A percentile compares a stretch with the other conserved stretches of the same genome.
phyloP scores from a whole-genome alignment of 2,113 vertebrate genomes.

The Aegotheles bennettii region DNA sequence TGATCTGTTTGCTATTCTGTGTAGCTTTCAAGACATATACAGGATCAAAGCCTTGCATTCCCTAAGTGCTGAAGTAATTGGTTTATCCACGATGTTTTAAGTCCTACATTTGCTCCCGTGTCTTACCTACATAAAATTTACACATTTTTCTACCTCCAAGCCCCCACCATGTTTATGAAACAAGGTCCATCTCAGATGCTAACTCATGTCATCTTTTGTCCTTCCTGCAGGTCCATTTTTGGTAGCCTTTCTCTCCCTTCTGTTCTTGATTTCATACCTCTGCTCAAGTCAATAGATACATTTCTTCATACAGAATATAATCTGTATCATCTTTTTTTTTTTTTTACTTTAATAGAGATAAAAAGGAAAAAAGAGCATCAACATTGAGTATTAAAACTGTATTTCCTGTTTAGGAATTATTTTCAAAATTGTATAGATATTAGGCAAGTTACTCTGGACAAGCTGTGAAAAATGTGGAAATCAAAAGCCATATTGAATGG shows the following conservation, averaged over 20 bases:
- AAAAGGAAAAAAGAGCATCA: neutral
- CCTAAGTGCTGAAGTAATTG: neutral
- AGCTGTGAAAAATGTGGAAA: neutral
- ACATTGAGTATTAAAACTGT: neutral
- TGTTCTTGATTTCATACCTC: neutral
- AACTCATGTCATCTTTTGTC: neutral
- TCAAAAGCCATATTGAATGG: neutral
- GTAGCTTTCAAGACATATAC: neutral
- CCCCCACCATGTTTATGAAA: neutral
- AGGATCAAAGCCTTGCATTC: neutral
- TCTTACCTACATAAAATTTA: neutral
- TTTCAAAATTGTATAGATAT: neutral
- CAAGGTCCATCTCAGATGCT: neutral
- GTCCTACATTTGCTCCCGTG: neutral
- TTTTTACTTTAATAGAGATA: neutral
- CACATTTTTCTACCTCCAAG: neutral
- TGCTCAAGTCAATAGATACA: neutral
- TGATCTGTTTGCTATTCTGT: neutral
- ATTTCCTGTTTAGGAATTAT: neutral
- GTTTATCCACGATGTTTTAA: neutral
- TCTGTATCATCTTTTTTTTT: neutral
- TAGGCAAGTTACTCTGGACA: neutral
- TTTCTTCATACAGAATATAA: neutral
- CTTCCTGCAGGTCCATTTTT: neutral
- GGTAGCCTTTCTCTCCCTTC: neutral